These are phyloP conservation scores for Notodonta ziczac DNA, from an alignment of 2,888 invertebrate genomes.

Conservation along the genomic window DNA sequence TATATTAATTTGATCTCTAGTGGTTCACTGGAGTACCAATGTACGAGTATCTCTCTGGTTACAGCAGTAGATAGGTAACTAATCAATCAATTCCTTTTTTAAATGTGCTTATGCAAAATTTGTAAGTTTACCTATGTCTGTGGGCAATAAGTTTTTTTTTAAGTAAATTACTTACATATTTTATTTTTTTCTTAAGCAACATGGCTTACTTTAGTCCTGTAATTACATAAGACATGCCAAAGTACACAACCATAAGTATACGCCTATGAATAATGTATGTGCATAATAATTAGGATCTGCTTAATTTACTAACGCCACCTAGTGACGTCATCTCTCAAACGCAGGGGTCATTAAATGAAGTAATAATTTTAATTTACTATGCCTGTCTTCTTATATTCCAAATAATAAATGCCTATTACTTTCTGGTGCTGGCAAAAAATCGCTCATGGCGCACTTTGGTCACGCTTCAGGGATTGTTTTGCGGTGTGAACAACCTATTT, in stretches of 20 bases:
- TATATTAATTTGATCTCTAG: too few relatives aligned
- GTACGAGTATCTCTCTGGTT: too few relatives aligned
- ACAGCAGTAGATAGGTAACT: too few relatives aligned
- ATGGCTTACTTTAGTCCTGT: neutral
- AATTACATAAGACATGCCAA: neutral
- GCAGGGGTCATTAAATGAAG: slow-evolving; percentile 24
- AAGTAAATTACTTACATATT: too few relatives aligned
- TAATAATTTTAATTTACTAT: slow-evolving; percentile 43
- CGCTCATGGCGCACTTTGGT: slow-evolving; percentile 42
- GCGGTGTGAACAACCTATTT: slow-evolving; percentile 48
- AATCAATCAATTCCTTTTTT: too few relatives aligned
- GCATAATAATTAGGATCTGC: neutral
- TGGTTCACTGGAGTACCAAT: too few relatives aligned
- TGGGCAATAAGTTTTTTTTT: too few relatives aligned
- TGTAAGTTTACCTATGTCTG: too few relatives aligned
- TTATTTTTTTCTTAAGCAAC: neutral
- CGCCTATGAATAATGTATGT: slow-evolving; percentile 1
- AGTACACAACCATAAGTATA: slow-evolving; percentile 1
- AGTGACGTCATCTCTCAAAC: slow-evolving; percentile 5
- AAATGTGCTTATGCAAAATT: too few relatives aligned
- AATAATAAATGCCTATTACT: slow-evolving; percentile 39
- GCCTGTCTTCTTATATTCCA: slow-evolving; percentile 43
- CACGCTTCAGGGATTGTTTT: slow-evolving; percentile 46
- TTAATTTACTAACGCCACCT: neutral
- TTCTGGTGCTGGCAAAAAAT: slow-evolving; percentile 45